phyloP scores from a whole-genome alignment of 2,113 vertebrate genomes.

The Dipodomys spectabilis region DNA sequence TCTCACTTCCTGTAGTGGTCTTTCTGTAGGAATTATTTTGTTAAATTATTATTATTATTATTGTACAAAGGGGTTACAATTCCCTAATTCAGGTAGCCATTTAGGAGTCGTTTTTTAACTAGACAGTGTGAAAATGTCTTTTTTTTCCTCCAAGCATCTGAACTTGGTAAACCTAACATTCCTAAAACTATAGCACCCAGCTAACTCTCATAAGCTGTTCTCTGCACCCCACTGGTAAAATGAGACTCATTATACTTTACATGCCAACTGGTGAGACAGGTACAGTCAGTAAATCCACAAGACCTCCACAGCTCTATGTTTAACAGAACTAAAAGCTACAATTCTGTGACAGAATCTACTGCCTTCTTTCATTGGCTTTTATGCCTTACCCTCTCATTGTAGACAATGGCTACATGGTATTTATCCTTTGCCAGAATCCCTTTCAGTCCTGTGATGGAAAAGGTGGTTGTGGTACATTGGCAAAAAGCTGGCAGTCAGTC shows the following conservation, averaged over 20 bases:
- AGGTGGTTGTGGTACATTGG: not conserved
- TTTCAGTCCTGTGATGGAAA: not conserved
- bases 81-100: no score
- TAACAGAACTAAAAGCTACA: not conserved
- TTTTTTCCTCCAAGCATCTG: constrained; percentile 29
- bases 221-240: constrained; percentile 3
- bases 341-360: not conserved
- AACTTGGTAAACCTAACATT: constrained; percentile 7
- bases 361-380: not conserved
- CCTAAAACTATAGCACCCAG: not conserved
- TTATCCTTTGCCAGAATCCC: constrained; percentile 20
- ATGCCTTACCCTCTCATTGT: not conserved
- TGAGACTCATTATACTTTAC: not conserved
- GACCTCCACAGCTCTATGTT: not conserved
- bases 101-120: not conserved
- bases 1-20: constrained; percentile 41
- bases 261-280: not conserved
- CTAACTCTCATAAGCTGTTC: not conserved
- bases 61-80: no score
- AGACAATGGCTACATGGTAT: not conserved
- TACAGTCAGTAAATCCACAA: not conserved
- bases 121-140: constrained; percentile 33
- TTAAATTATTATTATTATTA: no score
- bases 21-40: not conserved
- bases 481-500: not conserved